A percentile compares a stretch with the other conserved stretches of the same genome.
Evolutionary conservation across 2,797 vertebrate genomes (phyloP).

Genomic region (Sebastes itinus): DNA sequence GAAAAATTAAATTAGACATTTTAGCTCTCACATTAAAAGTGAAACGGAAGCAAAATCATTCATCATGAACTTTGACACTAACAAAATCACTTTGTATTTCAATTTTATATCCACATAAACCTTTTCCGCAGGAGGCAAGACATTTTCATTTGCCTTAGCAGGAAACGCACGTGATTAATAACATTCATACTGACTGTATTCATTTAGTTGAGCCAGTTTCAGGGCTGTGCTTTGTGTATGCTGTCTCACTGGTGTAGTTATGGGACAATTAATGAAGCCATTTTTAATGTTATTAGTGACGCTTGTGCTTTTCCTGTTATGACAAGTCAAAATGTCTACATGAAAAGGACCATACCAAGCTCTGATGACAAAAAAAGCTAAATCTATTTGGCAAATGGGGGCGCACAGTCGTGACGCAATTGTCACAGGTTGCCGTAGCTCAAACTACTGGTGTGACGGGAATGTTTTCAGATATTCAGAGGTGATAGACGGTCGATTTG

Average conservation of each 20-base stretch:
- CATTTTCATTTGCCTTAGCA: background rate
- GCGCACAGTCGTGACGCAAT: too few relatives aligned
- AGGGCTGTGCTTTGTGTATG: background rate
- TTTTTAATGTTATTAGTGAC: background rate
- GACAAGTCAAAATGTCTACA: background rate
- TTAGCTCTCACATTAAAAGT: background rate
- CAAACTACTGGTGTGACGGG: too few relatives aligned
- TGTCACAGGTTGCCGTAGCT: too few relatives aligned
- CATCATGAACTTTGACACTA: background rate
- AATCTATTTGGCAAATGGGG: too few relatives aligned
- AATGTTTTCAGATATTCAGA: too few relatives aligned
- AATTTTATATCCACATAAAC: background rate
- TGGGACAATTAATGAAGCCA: background rate
- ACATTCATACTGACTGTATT: background rate
- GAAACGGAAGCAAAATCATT: background rate
- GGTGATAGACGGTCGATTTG: accelerated
- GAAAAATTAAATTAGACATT: background rate
- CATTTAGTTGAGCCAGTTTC: background rate
- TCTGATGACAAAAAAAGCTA: background rate
- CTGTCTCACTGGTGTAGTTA: background rate
- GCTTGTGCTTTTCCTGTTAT: background rate
- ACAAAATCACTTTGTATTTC: background rate
- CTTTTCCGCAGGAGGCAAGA: background rate
- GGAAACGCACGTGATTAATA: background rate
- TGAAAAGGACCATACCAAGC: background rate